A percentile compares a stretch with the other conserved stretches of the same genome.
Evolutionary conservation across 1,140 invertebrate species (phyloP).

Genomic region (Acromyrmex heyeri): DNA sequence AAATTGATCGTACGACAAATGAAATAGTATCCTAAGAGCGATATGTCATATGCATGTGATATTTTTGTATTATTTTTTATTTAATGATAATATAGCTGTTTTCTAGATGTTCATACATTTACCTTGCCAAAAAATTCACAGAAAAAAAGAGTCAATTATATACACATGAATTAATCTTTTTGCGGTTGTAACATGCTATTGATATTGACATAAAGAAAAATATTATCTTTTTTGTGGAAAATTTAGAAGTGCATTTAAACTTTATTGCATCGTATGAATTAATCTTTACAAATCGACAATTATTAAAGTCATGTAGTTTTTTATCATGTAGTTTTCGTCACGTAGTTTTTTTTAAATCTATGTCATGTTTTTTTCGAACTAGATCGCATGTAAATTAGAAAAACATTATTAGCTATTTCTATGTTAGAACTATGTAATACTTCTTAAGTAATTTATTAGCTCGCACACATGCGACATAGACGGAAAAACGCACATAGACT

Average conservation of each 20-base stretch:
- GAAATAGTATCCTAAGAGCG: not conserved
- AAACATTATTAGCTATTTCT: not conserved
- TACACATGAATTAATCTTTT: not conserved
- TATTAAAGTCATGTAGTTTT: not conserved
- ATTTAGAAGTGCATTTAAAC: constrained; percentile 3
- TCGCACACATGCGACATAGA: not conserved
- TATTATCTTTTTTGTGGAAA: not conserved
- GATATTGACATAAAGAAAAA: not conserved
- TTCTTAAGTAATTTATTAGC: not conserved
- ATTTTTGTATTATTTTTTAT: constrained; percentile 11
- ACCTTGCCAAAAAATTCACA: not conserved
- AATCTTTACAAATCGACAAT: constrained; percentile 4
- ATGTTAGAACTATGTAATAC: not conserved
- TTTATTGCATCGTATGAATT: constrained; percentile 3
- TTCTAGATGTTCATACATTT: constrained; percentile 6
- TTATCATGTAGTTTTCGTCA: not conserved
- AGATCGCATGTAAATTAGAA: not conserved
- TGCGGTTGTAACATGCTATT: not conserved
- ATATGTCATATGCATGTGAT: constrained; percentile 2
- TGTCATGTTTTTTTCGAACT: not conserved
- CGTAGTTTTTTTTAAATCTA: no score
- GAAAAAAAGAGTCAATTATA: not conserved
- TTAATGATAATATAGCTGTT: not conserved
- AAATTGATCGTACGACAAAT: not conserved
- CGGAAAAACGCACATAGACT: not conserved